Evolutionary conservation across 2,797 vertebrate genomes (phyloP), one percentile per base, ranked within the genome.

Genomic region (Pampus argenteus): DNA sequence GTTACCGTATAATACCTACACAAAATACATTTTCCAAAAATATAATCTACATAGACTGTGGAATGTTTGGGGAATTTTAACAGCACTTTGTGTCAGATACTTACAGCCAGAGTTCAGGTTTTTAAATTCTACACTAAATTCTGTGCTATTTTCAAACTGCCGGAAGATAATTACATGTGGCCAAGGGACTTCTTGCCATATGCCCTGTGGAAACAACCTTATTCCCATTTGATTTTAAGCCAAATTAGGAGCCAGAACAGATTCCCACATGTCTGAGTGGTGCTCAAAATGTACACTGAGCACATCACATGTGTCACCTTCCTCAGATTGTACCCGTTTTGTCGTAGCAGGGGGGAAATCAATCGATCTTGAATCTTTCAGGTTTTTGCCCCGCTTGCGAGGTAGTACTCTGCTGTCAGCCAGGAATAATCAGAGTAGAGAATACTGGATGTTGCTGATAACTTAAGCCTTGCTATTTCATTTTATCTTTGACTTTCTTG

Each of bases 191-290:
- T 54, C n/a, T 66, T 69, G 73, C 74, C 67, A 58, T 86, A 25
- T 73, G 54, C 65, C 56, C 8, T 9, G 4, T 66, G 79, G 73
- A 86, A 87, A 78, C 57, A 22, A 50, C 74, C 79, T 36, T 58
- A 77, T 76, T 52, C 60, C 54, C 44, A 18, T 79, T 54, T 79
- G 81, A 86, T 88, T 88, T 82, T 74, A 63, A 86, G 81, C 71
- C 31, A 25, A 76, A 84, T 81, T 78, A 71, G 50, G 49, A 54
- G 47, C 57, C 57, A 66, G 54, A 68, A 75, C 31, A 75, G 61
- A 77, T 76, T 72, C 68, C 86, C 88, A 38, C 86, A 6, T 66
- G 31, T 31, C 34, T 31, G 11, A 68, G 38, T 63, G 44, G 4
- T 50, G 44, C 36, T 55, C 17, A 22, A 40, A 69, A 45, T 47